Conservation (phyloP, 2,113 vertebrate species). For the Pitta sordida region DNA sequence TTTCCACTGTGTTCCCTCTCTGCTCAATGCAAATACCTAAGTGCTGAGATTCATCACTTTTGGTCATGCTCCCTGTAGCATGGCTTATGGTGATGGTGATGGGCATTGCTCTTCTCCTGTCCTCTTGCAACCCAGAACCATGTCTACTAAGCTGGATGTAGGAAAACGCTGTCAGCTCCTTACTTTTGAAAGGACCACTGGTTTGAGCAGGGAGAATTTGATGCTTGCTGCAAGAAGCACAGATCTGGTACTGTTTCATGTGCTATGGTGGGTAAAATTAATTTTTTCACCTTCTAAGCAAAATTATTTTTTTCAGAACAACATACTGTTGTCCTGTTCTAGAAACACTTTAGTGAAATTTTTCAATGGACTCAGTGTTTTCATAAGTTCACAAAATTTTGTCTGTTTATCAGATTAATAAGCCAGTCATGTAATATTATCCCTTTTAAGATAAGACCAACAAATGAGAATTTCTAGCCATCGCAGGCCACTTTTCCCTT, state of each 20-base stretch:
- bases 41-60: background rate
- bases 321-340: background rate
- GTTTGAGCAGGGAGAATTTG: background rate
- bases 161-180: background rate
- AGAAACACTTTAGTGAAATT: background rate
- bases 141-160: background rate
- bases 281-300: background rate
- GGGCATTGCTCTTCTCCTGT: background rate
- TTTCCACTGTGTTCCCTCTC: background rate
- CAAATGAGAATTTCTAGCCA: background rate
- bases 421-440: fast-evolving
- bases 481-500: background rate
- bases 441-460: background rate
- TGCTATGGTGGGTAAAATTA: background rate
- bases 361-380: background rate
- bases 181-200: background rate
- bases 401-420: background rate
- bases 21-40: background rate
- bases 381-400: background rate
- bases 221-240: background rate
- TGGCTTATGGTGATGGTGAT: background rate
- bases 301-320: background rate
- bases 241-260: background rate
- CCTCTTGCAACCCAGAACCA: background rate
- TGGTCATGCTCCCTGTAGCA: fast-evolving